phyloP scores from a whole-genome alignment of 2,113 vertebrate species.

The Brachypteracias leptosomus region DNA sequence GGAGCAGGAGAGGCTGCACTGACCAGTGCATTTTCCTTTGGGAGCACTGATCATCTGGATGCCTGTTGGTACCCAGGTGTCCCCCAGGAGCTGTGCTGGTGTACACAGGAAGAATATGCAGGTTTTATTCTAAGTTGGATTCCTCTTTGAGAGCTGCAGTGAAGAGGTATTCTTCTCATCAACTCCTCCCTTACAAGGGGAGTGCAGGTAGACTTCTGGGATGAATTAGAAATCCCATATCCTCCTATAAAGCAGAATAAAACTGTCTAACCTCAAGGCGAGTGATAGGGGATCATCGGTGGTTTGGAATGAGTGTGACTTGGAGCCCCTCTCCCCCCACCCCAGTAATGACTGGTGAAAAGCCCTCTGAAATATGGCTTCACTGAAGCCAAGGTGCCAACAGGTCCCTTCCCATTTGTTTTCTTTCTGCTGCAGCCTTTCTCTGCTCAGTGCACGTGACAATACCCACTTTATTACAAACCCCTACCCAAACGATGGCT shows the following conservation, averaged over 20 bases:
- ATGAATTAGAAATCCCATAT: slow-evolving; percentile 12
- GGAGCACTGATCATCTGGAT: not conserved
- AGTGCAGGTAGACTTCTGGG: slow-evolving; percentile 20
- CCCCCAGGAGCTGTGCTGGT: not conserved
- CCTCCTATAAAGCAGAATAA: not conserved
- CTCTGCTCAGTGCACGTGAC: not conserved
- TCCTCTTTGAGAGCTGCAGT: not conserved
- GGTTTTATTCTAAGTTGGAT: not conserved
- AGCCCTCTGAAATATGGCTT: not conserved
- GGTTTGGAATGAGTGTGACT: slow-evolving; percentile 4
- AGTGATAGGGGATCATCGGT: not conserved
- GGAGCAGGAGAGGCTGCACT: not conserved
- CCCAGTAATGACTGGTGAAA: not conserved
- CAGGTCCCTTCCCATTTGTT: not conserved
- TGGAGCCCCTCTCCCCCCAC: not conserved
- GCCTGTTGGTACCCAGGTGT: not conserved
- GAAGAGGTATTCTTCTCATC: not conserved
- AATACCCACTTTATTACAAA: not conserved
- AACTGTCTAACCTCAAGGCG: not conserved
- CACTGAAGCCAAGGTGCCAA: not conserved
- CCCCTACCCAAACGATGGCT: not conserved
- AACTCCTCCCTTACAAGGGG: not conserved
- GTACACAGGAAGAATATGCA: not conserved
- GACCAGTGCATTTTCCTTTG: accelerated
- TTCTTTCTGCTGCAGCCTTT: not conserved